Percentiles rank a stretch among this genome's conserved stretches.
Evolutionary conservation across 2,888 invertebrate species (phyloP).

Genomic region (Chirona hameri): DNA sequence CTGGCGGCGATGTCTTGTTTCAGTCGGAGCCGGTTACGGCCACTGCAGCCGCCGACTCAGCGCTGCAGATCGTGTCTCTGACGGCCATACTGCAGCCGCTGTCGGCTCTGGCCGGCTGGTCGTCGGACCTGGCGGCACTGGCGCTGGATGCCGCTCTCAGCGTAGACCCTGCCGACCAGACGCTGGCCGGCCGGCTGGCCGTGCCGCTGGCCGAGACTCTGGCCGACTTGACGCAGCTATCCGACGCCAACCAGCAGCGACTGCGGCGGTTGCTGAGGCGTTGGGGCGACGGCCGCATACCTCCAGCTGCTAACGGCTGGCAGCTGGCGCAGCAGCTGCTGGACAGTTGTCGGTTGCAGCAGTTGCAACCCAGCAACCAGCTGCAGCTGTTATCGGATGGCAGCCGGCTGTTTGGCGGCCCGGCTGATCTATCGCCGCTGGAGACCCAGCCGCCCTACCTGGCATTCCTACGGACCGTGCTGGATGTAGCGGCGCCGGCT

Average conservation of each 20-base stretch:
- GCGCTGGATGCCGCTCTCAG: background rate
- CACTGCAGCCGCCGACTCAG: background rate
- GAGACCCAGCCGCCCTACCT: background rate
- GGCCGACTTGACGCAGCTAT: background rate
- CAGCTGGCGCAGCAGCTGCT: background rate
- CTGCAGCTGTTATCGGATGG: background rate
- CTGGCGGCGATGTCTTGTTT: no score
- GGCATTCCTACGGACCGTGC: background rate
- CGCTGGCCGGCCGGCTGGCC: background rate
- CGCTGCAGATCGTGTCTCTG: background rate
- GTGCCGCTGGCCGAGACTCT: background rate
- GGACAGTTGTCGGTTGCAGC: conserved; percentile 12
- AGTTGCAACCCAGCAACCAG: background rate
- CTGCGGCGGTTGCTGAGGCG: background rate
- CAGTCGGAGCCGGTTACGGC: background rate
- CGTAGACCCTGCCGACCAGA: background rate
- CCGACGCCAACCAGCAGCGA: background rate
- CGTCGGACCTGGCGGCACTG: background rate
- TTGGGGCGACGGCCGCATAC: background rate
- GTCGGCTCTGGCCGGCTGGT: background rate
- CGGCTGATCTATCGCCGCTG: background rate
- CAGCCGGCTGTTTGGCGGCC: background rate
- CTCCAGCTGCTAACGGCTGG: background rate
- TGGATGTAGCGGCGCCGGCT: background rate
- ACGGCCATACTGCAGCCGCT: background rate